Conservation (phyloP, 2,888 invertebrate species). For the Tetragonisca angustula region DNA sequence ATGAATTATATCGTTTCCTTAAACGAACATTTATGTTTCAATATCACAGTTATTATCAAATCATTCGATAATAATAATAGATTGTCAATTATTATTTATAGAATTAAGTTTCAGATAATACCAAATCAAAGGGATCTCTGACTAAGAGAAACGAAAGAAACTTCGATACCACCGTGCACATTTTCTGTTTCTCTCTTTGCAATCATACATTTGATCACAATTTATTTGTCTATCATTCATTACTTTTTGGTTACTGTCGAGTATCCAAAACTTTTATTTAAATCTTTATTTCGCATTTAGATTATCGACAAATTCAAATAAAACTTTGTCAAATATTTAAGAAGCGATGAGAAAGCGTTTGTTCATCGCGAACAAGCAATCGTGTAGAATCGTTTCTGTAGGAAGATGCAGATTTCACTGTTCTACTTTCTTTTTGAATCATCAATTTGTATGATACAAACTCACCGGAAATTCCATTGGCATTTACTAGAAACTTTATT, state of each 20-base stretch:
- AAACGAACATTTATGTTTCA: neutral
- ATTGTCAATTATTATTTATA: neutral
- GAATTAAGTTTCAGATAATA: neutral
- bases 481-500: constrained; percentile 42
- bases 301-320: neutral
- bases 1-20: neutral
- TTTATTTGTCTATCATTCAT: neutral
- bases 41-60: neutral
- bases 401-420: constrained; percentile 36
- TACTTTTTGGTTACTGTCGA: neutral
- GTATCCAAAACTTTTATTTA: neutral
- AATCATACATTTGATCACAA: constrained; percentile 10
- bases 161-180: neutral
- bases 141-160: neutral
- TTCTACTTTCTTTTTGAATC: constrained; percentile 57
- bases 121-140: too few species aligned
- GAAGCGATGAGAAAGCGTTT: neutral
- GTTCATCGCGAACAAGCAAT: neutral
- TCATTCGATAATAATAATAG: neutral
- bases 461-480: constrained; percentile 64
- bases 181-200: neutral
- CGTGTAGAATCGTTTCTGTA: constrained; percentile 29
- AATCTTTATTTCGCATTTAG: neutral
- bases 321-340: neutral
- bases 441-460: constrained; percentile 8